Base-by-base conservation (phyloP, 35 echinoderm and acorn worm genomes). In the Chiridota heheva region DNA sequence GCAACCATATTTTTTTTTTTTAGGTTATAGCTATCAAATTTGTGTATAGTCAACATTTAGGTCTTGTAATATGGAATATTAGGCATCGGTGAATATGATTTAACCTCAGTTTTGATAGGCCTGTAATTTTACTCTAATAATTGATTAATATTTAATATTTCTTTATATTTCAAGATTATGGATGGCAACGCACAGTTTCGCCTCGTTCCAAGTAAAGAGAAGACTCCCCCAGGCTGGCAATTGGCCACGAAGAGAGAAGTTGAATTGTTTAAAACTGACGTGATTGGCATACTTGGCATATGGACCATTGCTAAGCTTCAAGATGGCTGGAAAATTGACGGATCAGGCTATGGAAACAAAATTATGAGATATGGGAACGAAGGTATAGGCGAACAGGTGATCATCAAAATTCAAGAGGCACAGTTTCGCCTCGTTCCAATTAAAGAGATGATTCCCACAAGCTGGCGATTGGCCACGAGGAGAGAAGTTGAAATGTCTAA, bases 281-380 rank as follows among this genome's bases (percentile, higher is more conserved):
- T 61, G 58, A 61, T 31, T 31, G 33, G 58, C 58, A 61, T 61
- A 61, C 58, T 61, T 61, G 3, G 16, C 22, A 61, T 31, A 3
- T 61, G 58, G 58, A 4, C 58, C 58, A 61, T 61, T 27, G 58
- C 58, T 61, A 61, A 4, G 33, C 16, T 61, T 27, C 58, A 61
- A 16, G 58, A 61, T 61, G 58, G 58, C 16, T 61, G 58, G 58
- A 61, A 61, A 61, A 61, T 61, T 61, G 58, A 61, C 58, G 58
- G 58, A 61, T 61, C 58, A 4, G 58, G 58, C 58, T 61, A 61
- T 31, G 58, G 58, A 61, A 61, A 61, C 58, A 61, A 61, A 31
- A 61, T 61, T 31, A 61, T 27, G 58, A 61, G 33, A 61, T 61
- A 61, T n/a, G 33, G 6, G 58, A 3, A 61, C 3, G 58, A 61